A percentile compares a stretch with the other conserved stretches of the same genome.
These are phyloP conservation scores for Pedicia rivosa DNA, from an alignment of 2,888 invertebrate species.

Conservation along the genomic window DNA sequence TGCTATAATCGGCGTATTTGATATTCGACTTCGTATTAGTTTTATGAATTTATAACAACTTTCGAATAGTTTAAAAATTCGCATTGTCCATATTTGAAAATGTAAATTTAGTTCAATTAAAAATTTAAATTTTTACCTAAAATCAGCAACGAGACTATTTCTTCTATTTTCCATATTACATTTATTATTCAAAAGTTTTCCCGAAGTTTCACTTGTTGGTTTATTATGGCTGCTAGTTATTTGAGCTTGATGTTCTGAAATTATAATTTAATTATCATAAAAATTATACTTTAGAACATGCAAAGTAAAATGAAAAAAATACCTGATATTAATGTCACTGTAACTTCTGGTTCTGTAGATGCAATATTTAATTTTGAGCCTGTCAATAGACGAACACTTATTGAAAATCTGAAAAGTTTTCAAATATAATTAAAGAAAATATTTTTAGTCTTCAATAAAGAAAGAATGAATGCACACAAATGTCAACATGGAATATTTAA, in stretches of 20 bases:
- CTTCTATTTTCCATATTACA: constrained; percentile 93
- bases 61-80: no score
- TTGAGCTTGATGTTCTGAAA: constrained; percentile 46
- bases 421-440: no score
- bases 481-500: no score
- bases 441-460: no score
- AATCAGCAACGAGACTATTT: constrained; percentile 75
- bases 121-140: no score
- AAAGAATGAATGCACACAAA: no score
- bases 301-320: constrained; percentile 3
- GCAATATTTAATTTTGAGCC: constrained; percentile 88
- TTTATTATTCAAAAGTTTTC: constrained; percentile 88
- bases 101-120: no score
- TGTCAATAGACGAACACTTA: constrained; percentile 80
- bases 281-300: neutral
- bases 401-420: constrained; percentile 88
- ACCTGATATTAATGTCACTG: constrained; percentile 35
- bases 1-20: no score
- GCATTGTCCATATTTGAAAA: no score
- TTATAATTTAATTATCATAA: constrained; percentile 11
- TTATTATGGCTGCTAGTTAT: constrained; percentile 18
- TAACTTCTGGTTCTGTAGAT: constrained; percentile 81
- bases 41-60: no score
- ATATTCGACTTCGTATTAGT: no score
- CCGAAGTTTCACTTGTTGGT: constrained; percentile 38